These are phyloP conservation scores for Kradibia gibbosae DNA, from an alignment of 1,140 invertebrate species.

Conservation along the genomic window DNA sequence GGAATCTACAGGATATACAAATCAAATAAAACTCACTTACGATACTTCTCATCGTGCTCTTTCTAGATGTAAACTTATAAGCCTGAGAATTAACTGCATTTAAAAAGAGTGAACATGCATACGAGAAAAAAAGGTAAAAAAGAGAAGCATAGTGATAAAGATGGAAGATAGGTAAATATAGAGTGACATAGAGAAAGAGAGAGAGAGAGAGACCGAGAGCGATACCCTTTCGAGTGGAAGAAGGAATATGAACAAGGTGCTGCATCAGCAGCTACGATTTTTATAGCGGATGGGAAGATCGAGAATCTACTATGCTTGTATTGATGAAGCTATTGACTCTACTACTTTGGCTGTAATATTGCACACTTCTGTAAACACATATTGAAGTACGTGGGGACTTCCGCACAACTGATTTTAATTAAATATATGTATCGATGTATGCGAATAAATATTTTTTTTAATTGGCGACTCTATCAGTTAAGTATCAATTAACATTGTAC, in stretches of 20 bases:
- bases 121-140: conserved; percentile 54
- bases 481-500: too few species aligned
- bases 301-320: conserved; percentile 50
- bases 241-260: conserved; percentile 21
- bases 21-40: conserved; percentile 40
- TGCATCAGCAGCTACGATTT: conserved; percentile 30
- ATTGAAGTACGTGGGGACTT: neutral
- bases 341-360: neutral
- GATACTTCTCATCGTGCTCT: conserved; percentile 31
- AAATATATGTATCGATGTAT: too few species aligned
- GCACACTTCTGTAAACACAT: neutral
- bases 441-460: too few species aligned
- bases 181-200: conserved; percentile 53
- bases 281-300: conserved; percentile 43
- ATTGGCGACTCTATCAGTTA: too few species aligned
- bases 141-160: conserved; percentile 3
- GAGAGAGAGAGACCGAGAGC: neutral
- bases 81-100: conserved; percentile 4
- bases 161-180: conserved; percentile 43
- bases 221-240: conserved; percentile 22
- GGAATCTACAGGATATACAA: neutral
- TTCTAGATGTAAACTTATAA: conserved; percentile 32
- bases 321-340: conserved; percentile 36
- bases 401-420: neutral
- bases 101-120: conserved; percentile 54